These are phyloP conservation scores for Choloepus hoffmanni DNA, from an alignment of 2,113 vertebrate species.

Conservation along the genomic window DNA sequence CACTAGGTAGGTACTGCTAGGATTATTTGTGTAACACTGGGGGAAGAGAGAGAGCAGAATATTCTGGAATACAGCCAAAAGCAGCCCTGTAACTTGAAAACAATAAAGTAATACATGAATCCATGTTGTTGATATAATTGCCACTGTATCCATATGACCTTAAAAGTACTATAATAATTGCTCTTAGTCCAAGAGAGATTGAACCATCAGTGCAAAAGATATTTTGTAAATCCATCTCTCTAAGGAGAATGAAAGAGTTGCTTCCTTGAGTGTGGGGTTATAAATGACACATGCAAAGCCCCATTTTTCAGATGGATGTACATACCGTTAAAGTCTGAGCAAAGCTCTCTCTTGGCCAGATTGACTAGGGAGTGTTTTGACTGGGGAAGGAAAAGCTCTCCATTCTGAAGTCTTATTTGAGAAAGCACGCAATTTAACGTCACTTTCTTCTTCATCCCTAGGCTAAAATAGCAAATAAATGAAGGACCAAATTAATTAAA, in stretches of 20 bases:
- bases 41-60: not conserved
- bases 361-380: constrained; percentile 53
- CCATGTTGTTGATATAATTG: not conserved
- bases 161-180: constrained; percentile 58
- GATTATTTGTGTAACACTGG: not conserved
- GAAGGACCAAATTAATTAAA: constrained; percentile 86
- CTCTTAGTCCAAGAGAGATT: constrained; percentile 46
- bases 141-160: not conserved
- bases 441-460: constrained; percentile 73
- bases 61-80: not conserved
- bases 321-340: not conserved
- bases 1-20: not conserved
- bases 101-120: constrained; percentile 30
- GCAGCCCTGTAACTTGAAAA: constrained; percentile 24
- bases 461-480: constrained; percentile 82
- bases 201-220: constrained; percentile 52
- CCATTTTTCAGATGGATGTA: not conserved
- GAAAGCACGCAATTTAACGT: constrained; percentile 61
- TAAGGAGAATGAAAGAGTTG: constrained; percentile 32
- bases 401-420: constrained; percentile 58
- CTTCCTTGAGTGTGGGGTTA: constrained; percentile 37
- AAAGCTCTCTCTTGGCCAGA: not conserved
- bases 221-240: constrained; percentile 60
- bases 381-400: constrained; percentile 32
- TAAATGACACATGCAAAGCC: not conserved